Percentiles rank a stretch among this genome's conserved stretches.
These are phyloP conservation scores for Rotaria magnacalcarata DNA, from an alignment of 2,888 invertebrate genomes.

Conservation along the genomic window DNA sequence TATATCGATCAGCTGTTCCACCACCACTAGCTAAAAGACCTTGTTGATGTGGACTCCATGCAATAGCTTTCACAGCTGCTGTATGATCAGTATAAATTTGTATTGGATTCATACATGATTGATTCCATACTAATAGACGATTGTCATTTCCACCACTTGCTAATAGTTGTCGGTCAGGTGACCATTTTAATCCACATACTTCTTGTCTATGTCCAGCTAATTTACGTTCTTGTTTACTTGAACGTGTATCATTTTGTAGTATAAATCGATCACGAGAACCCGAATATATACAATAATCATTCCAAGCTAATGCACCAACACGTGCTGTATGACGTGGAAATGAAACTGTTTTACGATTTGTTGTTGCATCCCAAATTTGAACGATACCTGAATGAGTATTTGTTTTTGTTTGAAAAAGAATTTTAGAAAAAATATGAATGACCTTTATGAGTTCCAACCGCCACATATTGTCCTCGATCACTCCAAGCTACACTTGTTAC, in stretches of 20 bases:
- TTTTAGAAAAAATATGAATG: constrained; percentile 59
- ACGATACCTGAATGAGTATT: constrained; percentile 56
- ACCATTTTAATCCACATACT: constrained; percentile 94
- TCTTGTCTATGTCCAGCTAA: constrained; percentile 83
- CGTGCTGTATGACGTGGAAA: constrained; percentile 82
- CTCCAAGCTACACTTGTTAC: constrained; percentile 99
- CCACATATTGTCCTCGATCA: constrained; percentile 87
- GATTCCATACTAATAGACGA: constrained; percentile 82
- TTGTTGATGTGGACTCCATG: constrained; percentile 98
- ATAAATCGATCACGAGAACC: constrained; percentile 90
- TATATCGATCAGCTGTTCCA: constrained; percentile 96
- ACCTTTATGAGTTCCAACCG: constrained; percentile 94
- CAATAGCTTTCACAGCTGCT: constrained; percentile 85
- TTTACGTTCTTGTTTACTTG: constrained; percentile 49
- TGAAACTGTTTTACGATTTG: constrained; percentile 83
- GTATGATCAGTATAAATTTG: constrained; percentile 92
- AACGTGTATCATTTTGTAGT: constrained; percentile 84
- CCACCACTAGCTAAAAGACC: constrained; percentile 79
- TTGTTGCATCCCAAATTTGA: constrained; percentile 94
- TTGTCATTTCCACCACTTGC: constrained; percentile 99
- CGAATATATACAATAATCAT: constrained; percentile 88
- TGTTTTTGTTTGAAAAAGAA: too few relatives aligned
- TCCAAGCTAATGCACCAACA: constrained; percentile 83
- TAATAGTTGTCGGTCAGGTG: constrained; percentile 89
- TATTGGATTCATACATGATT: constrained; percentile 70